Percentiles rank a stretch among this genome's conserved stretches.
Conservation (phyloP, 2,888 invertebrate genomes). For the Leptopilina myrica region DNA sequence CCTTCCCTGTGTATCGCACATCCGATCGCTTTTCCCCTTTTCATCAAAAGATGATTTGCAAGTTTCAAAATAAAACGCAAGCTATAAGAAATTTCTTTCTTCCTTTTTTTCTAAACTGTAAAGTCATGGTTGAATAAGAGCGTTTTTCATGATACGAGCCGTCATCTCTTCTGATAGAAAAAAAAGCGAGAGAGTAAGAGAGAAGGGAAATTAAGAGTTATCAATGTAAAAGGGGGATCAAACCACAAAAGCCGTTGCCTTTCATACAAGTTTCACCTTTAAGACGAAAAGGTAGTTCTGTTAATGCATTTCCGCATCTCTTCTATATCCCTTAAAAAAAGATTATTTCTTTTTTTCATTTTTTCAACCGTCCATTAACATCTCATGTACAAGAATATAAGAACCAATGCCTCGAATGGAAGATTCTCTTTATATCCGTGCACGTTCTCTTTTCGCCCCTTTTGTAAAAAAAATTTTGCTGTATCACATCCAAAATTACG, state of each 20-base stretch:
- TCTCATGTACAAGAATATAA: background rate
- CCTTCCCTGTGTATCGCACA: too few relatives aligned
- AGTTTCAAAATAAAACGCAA: background rate
- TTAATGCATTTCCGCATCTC: constrained; percentile 58
- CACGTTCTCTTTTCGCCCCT: constrained; percentile 42
- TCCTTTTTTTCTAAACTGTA: constrained; percentile 5
- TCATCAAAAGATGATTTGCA: constrained; percentile 8
- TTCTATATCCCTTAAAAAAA: constrained; percentile 53
- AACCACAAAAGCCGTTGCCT: constrained; percentile 9
- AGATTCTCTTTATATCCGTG: constrained; percentile 40
- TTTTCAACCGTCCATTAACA: constrained; percentile 59
- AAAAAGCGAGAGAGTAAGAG: background rate
- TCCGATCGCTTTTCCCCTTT: background rate
- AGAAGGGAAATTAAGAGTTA: constrained; percentile 31
- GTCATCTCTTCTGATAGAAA: background rate
- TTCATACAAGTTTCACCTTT: constrained; percentile 43
- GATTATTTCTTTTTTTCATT: constrained; percentile 59
- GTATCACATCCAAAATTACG: constrained; percentile 68
- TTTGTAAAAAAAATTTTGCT: constrained; percentile 58
- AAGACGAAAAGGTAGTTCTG: constrained; percentile 53
- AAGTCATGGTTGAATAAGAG: constrained; percentile 20
- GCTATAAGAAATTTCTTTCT: constrained; percentile 6
- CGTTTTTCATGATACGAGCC: constrained; percentile 26
- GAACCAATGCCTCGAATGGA: constrained; percentile 1
- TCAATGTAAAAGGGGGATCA: background rate